A percentile compares a stretch with the other conserved stretches of the same genome.
Conservation (phyloP, 2,888 invertebrate species). For the Drosophila helvetica region DNA sequence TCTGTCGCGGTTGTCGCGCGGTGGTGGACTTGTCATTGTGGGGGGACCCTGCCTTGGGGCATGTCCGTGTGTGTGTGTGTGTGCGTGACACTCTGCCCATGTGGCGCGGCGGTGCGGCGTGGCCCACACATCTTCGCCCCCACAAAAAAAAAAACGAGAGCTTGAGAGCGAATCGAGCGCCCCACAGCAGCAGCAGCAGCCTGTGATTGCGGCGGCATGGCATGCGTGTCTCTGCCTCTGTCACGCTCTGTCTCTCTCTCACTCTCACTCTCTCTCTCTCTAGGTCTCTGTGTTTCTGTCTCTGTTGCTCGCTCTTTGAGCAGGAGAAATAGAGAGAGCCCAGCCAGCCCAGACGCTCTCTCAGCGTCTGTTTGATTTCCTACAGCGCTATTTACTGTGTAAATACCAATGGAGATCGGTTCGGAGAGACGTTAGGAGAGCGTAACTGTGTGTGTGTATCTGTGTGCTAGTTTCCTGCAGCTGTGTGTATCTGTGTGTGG, state of each 20-base stretch:
- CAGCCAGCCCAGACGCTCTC: conserved; percentile 25
- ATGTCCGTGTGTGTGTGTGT: conserved; percentile 22
- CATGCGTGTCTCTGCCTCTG: conserved; percentile 35
- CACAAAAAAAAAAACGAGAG: conserved; percentile 61
- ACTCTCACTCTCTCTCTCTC: conserved; percentile 4
- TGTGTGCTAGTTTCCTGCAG: conserved; percentile 24
- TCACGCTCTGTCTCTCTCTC: conserved; percentile 24
- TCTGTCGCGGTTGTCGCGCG: conserved; percentile 35
- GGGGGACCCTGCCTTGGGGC: conserved; percentile 17
- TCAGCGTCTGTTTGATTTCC: conserved; percentile 63
- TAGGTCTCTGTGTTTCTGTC: background rate
- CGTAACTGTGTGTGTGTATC: conserved; percentile 47
- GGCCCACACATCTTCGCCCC: conserved; percentile 71
- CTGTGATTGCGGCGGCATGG: conserved; percentile 60
- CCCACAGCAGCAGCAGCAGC: conserved; percentile 47
- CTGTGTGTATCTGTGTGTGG: conserved; percentile 52
- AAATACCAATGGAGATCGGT: conserved; percentile 53
- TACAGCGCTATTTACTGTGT: conserved; percentile 65
- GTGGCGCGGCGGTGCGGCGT: conserved; percentile 53
- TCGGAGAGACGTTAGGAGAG: conserved; percentile 58
- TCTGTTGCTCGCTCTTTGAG: conserved; percentile 2
- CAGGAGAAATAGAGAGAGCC: conserved; percentile 17
- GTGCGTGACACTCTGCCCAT: conserved; percentile 69
- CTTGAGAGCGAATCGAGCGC: conserved; percentile 25
- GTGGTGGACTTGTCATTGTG: conserved; percentile 30